Evolutionary conservation across 2,888 invertebrate genomes (phyloP).

Genomic region (Heteropelma amictum): DNA sequence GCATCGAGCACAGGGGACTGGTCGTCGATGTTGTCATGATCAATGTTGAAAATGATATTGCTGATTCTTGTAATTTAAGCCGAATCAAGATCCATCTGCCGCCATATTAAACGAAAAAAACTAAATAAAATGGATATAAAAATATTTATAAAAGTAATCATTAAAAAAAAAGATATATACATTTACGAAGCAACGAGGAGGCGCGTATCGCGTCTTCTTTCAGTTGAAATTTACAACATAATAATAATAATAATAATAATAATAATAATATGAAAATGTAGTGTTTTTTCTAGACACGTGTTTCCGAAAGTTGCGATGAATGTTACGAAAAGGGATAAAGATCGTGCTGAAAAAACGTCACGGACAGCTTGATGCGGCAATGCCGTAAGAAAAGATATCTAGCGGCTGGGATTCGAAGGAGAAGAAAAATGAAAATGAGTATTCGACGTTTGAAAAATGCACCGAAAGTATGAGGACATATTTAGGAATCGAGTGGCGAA

Average conservation of each 20-base stretch:
- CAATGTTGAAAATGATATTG: conserved; percentile 21
- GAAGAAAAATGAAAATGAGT: neutral
- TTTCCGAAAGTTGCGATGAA: conserved; percentile 56
- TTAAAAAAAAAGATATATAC: conserved; percentile 1
- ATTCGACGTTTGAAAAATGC: conserved; percentile 24
- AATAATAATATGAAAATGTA: conserved; percentile 39
- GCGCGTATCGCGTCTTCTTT: conserved; percentile 37
- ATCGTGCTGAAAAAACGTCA: conserved; percentile 15
- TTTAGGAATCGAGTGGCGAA: conserved; percentile 27
- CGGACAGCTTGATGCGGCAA: too few species aligned
- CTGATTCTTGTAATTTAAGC: conserved; percentile 30
- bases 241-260: neutral
- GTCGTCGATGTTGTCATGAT: conserved; percentile 6
- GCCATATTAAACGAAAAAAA: conserved; percentile 27
- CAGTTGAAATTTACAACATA: neutral
- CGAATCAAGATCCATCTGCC: conserved; percentile 18
- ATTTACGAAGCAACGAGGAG: neutral
- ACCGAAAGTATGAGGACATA: conserved; percentile 10
- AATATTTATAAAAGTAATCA: neutral
- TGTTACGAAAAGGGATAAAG: conserved; percentile 39
- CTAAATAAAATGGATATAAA: neutral
- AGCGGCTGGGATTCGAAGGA: neutral
- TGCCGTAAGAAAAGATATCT: neutral
- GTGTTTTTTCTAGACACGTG: conserved; percentile 56
- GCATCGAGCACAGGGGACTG: too few species aligned